Percentiles rank a stretch among this genome's conserved stretches.
These are phyloP conservation scores for Rhagium mordax DNA, from an alignment of 2,888 invertebrate species.

Conservation along the genomic window DNA sequence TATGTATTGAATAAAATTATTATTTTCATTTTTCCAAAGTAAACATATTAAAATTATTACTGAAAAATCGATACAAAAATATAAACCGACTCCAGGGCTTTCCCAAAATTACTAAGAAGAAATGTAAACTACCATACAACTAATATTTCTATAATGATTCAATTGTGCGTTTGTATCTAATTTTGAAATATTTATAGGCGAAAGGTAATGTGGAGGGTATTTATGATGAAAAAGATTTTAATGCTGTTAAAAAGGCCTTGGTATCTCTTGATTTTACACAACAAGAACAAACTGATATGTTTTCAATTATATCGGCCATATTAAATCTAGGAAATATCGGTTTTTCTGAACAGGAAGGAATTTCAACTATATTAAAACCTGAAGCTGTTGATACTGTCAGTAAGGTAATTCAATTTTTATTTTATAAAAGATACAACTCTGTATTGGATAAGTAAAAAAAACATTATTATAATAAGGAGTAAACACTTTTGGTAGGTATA, in stretches of 20 bases:
- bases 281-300: slow-evolving; percentile 83
- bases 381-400: slow-evolving; percentile 79
- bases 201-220: slow-evolving; percentile 72
- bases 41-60: too few species aligned
- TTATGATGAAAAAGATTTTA: slow-evolving; percentile 80
- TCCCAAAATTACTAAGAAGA: too few species aligned
- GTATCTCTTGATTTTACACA: slow-evolving; percentile 83
- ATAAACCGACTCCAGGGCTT: too few species aligned
- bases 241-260: slow-evolving; percentile 81
- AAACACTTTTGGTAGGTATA: too few species aligned
- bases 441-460: too few species aligned
- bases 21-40: too few species aligned
- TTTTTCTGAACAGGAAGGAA: slow-evolving; percentile 82
- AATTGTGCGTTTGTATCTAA: too few species aligned
- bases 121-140: too few species aligned
- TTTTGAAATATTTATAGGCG: slow-evolving; percentile 63
- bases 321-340: slow-evolving; percentile 91
- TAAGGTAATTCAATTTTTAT: slow-evolving; percentile 71
- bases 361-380: slow-evolving; percentile 78
- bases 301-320: slow-evolving; percentile 87
- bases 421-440: background rate
- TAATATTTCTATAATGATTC: too few species aligned
- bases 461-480: too few species aligned
- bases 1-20: too few species aligned
- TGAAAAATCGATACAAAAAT: too few species aligned